Evolutionary conservation across 1,140 invertebrate genomes (phyloP).

Genomic region (Leptopilina clavipes): DNA sequence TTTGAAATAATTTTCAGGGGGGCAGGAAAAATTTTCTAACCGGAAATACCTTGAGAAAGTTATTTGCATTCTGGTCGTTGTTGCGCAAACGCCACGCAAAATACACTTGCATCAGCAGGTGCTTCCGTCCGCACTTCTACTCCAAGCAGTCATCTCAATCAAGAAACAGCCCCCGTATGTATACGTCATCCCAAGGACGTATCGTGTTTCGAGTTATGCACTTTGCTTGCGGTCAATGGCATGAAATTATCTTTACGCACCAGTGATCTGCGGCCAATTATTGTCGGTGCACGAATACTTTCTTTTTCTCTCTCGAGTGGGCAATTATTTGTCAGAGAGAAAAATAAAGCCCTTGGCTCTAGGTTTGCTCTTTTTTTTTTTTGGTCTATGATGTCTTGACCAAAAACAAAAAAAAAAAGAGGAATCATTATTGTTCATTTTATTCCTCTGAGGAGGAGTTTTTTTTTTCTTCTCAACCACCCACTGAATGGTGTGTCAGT

Average conservation of each 20-base stretch:
- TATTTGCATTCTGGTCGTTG: conserved; percentile 52
- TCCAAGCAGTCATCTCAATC: conserved; percentile 47
- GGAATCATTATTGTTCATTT: neutral
- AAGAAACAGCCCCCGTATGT: conserved; percentile 49
- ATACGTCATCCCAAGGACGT: conserved; percentile 41
- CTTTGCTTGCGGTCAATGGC: conserved; percentile 46
- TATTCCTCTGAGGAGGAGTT: neutral
- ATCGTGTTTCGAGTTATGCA: conserved; percentile 46
- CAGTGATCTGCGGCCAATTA: conserved; percentile 22
- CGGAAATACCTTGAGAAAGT: conserved; percentile 51
- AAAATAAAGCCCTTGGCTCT: conserved; percentile 1
- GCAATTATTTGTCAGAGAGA: conserved; percentile 20
- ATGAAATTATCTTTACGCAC: conserved; percentile 30
- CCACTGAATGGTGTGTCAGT: no score
- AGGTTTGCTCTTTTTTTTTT: neutral
- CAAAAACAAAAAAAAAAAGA: neutral
- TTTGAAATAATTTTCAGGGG: no score
- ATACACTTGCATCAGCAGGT: conserved; percentile 48
- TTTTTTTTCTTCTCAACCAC: neutral
- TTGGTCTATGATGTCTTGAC: neutral
- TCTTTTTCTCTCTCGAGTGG: conserved; percentile 16
- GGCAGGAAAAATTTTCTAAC: neutral
- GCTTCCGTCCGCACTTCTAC: conserved; percentile 47
- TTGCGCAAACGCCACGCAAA: conserved; percentile 42
- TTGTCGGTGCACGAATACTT: conserved; percentile 13